Evolutionary conservation across 2,888 invertebrate species (phyloP).

Genomic region (Zygothrica quintamaculata): DNA sequence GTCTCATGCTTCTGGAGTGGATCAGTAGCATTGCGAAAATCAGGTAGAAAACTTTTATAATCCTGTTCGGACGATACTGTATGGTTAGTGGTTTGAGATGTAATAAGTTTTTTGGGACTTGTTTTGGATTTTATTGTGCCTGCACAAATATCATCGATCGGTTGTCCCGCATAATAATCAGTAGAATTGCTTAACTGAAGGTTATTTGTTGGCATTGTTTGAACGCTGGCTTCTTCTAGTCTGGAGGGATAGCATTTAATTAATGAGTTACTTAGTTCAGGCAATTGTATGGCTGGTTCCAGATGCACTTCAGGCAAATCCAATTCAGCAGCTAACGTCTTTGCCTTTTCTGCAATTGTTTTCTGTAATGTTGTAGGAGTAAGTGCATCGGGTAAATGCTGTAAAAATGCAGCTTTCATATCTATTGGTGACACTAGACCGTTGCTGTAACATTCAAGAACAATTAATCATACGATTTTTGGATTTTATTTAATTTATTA

Average conservation of each 20-base stretch:
- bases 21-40: constrained; percentile 74
- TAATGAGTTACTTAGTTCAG: constrained; percentile 37
- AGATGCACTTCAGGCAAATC: constrained; percentile 77
- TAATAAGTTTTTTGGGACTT: constrained; percentile 30
- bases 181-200: constrained; percentile 25
- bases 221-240: constrained; percentile 75
- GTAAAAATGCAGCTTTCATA: constrained; percentile 62
- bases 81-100: constrained; percentile 43
- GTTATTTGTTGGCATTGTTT: constrained; percentile 74
- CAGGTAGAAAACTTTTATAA: constrained; percentile 74
- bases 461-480: neutral
- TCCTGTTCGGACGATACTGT: constrained; percentile 41
- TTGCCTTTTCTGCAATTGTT: constrained; percentile 91
- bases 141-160: constrained; percentile 73
- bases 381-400: constrained; percentile 85
- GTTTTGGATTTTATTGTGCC: constrained; percentile 24
- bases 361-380: constrained; percentile 89
- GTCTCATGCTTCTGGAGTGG: constrained; percentile 50
- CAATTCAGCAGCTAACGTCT: constrained; percentile 84
- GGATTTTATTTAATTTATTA: too few species aligned
- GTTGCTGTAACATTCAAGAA: constrained; percentile 41
- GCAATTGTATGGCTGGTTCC: constrained; percentile 57
- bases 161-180: constrained; percentile 68
- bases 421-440: constrained; percentile 64
- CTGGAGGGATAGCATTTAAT: constrained; percentile 59